Evolutionary conservation across 1,140 invertebrate species (phyloP), one percentile per base, ranked within the genome.

Genomic region (Drosophila arawakana): DNA sequence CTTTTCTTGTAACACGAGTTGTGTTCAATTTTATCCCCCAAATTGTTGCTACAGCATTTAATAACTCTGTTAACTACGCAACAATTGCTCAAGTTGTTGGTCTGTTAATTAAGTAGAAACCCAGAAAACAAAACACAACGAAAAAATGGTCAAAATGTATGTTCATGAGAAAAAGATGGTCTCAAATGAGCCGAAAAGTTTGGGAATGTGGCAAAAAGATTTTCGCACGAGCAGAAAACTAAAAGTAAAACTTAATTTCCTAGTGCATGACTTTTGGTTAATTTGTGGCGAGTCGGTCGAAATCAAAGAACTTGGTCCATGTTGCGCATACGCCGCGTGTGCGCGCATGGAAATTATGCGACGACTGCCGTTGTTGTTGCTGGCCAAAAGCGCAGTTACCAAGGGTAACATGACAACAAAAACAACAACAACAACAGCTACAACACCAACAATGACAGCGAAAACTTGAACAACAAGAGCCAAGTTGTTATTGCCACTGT

Each of bases 311-410:
- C 63, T 89, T 80, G 58, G 71, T 47, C 43, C 84, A 81, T 66
- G 71, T 88, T 89, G 78, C 84, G 84, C 73, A 88, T 88, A 88
- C 84, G 84, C 84, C 84, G 69, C 74, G 77, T 88, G 83, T 78
- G 79, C 61, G 63, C 77, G 69, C 61, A 79, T 76, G 66, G 67
- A 82, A 75, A 88, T 82, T 83, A 82, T 88, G 76, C 68, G 63
- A 44, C 66, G 58, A 15, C 59, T 60, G 41, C 25, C 37, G 35
- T 10, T 34, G 13, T 50, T 50, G 46, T 49, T 71, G 71, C 73
- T 79, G 68, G 54, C 55, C 80, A 78, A 82, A 73, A 73, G 63
- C 67, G 59, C 67, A 69, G 66, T 61, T 49, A 81, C 62, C 67
- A 76, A 80, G 68, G 63, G 39, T 43, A 43, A 43, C 41, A 13